Base-by-base conservation (phyloP, 1,140 invertebrate species). In the Reticulitermes speratus region DNA sequence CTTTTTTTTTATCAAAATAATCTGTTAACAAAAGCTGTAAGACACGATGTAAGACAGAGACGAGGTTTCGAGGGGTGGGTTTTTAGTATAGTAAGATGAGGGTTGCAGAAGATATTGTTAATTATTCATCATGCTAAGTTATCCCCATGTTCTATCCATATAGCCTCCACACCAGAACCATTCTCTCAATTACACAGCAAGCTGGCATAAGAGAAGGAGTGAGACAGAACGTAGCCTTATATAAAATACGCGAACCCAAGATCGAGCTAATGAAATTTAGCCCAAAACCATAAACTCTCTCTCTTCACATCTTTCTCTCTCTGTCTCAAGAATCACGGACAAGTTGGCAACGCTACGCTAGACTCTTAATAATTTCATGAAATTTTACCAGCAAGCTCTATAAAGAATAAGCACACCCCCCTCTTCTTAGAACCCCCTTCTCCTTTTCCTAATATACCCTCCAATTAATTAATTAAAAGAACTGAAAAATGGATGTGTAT, bases 401-500 rank as follows among this genome's bases (percentile, higher is more conserved):
- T 85, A 85, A 85, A 85, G 85, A 85, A 85, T 85, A 85, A 85
- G 59, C 85, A 65, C 65, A 21, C 52, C 85, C 84, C 84, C 52
- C 45, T 55, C 45, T 52, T 30, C 45, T 45, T 84, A 59, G 48
- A 32, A n/a, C 83, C 52, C 83, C 83, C 30, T 52, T 52, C 83
- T 84, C 83, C 45, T 84, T 85, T 69, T 38, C 59, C 85, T 85
- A 85, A 85, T 85, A 85, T 85, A 85, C 85, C 85, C 65, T 85
- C 45, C 85, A 85, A 85, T 85, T 85, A 85, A 85, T 85, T 85
- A 85, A 85, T 85, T 85, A 85, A 85, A 85, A 85, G 85, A 85
- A 85, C 85, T 85, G 85, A 85, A 85, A 85, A 85, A 85, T 85
- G 85, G 59, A 85, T 85, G 85, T 85, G 85, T 85, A 85, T 81